A percentile compares a stretch with the other conserved stretches of the same genome.
Conservation (phyloP, 1,140 invertebrate genomes). For the Drosophila biarmipes region DNA sequence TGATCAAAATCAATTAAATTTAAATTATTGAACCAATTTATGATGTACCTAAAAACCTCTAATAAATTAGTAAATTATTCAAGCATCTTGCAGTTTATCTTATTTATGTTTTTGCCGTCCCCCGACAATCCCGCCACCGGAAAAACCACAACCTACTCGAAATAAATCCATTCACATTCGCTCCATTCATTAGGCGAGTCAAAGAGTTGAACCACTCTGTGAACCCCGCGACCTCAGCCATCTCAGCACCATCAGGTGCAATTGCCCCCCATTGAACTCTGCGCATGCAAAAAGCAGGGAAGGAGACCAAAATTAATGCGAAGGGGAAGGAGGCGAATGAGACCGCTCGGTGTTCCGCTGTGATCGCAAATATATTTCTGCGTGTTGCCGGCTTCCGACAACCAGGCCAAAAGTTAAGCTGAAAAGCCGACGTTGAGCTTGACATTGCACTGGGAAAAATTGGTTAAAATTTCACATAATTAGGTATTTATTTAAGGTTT, state of each 20-base stretch:
- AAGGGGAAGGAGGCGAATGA: not conserved
- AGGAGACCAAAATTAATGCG: not conserved
- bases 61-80: not conserved
- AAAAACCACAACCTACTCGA: slow-evolving; percentile 16
- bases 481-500: not conserved
- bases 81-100: not conserved
- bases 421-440: slow-evolving; percentile 22
- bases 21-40: not conserved
- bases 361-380: slow-evolving; percentile 28
- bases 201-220: slow-evolving; percentile 32
- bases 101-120: too few relatives aligned
- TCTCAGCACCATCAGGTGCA: slow-evolving; percentile 33
- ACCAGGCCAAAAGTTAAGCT: slow-evolving; percentile 30
- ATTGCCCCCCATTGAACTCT: slow-evolving; percentile 48
- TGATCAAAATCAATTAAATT: too few relatives aligned
- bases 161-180: slow-evolving; percentile 37
- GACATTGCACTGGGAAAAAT: slow-evolving; percentile 21
- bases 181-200: slow-evolving; percentile 50
- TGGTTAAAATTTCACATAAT: not conserved
- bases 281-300: slow-evolving; percentile 3
- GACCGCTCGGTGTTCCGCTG: slow-evolving; percentile 25
- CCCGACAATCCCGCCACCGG: not conserved
- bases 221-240: slow-evolving; percentile 28
- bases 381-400: slow-evolving; percentile 41
- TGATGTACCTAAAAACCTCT: too few relatives aligned